A percentile compares a stretch with the other conserved stretches of the same genome.
Conservation (phyloP, 1,140 invertebrate genomes). For the Homarus americanus region DNA sequence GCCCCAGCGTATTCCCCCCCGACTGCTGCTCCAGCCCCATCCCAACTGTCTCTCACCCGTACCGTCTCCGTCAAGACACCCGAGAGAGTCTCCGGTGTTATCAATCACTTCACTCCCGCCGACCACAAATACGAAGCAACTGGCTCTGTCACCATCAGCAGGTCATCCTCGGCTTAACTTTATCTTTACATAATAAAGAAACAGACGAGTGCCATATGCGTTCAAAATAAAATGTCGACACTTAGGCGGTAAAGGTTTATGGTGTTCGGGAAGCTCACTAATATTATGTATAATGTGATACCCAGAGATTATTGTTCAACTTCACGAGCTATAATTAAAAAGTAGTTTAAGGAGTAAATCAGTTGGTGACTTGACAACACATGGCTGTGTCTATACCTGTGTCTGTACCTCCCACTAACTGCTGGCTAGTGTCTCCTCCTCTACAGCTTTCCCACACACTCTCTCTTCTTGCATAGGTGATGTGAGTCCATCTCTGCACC, state of each 20-base stretch:
- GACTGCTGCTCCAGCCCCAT: slow-evolving; percentile 6
- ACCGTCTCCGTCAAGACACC: slow-evolving; percentile 61
- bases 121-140: slow-evolving; percentile 62
- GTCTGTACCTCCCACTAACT: no score
- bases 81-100: slow-evolving; percentile 34
- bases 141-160: slow-evolving; percentile 50
- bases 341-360: no score
- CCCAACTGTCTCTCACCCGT: slow-evolving; percentile 39
- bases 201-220: neutral
- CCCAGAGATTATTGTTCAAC: neutral
- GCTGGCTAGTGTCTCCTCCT: no score
- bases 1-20: neutral
- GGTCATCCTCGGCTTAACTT: neutral
- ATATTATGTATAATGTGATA: neutral
- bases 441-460: no score
- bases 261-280: neutral
- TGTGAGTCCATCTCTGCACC: no score
- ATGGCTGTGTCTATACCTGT: no score
- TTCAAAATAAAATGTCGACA: neutral
- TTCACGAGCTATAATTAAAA: neutral
- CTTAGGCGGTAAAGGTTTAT: no score
- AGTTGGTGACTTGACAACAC: no score
- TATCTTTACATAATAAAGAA: neutral
- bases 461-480: no score
- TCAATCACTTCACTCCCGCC: slow-evolving; percentile 54